These are phyloP conservation scores for Anorthoa munda DNA, from an alignment of 2,888 invertebrate genomes.

Conservation along the genomic window DNA sequence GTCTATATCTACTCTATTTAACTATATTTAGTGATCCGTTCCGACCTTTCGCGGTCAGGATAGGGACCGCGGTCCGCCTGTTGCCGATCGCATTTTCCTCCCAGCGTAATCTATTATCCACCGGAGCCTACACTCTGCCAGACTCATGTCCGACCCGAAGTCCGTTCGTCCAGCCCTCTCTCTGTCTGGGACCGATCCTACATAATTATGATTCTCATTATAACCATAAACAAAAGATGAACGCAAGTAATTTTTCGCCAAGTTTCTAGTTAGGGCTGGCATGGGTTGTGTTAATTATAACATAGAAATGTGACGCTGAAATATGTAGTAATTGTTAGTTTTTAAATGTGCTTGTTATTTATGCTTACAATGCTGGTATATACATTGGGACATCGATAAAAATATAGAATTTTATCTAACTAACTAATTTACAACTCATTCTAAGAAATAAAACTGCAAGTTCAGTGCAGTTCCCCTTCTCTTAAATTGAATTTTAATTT, in stretches of 20 bases:
- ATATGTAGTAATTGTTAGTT: background rate
- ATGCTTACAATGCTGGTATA: background rate
- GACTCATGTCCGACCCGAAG: constrained; percentile 1
- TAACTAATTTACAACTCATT: no score
- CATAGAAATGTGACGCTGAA: background rate
- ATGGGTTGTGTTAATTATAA: constrained; percentile 11
- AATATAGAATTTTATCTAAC: no score
- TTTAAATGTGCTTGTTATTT: background rate
- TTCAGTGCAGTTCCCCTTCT: background rate
- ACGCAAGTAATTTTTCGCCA: constrained; percentile 74
- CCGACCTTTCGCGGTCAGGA: no score
- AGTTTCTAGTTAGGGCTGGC: constrained; percentile 47
- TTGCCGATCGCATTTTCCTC: constrained; percentile 2
- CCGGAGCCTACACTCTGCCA: background rate
- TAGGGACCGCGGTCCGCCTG: no score
- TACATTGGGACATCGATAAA: background rate
- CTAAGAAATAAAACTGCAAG: no score
- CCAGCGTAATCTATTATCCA: background rate
- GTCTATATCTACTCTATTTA: no score
- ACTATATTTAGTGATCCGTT: no score
- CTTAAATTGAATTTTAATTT: background rate
- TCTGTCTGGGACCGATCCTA: constrained; percentile 33
- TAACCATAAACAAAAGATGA: constrained; percentile 77
- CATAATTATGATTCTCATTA: constrained; percentile 74
- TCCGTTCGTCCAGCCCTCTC: constrained; percentile 10